Evolutionary conservation across 2,888 invertebrate genomes (phyloP), one percentile per base, ranked within the genome.

Genomic region (Strigamia transsilvanica): DNA sequence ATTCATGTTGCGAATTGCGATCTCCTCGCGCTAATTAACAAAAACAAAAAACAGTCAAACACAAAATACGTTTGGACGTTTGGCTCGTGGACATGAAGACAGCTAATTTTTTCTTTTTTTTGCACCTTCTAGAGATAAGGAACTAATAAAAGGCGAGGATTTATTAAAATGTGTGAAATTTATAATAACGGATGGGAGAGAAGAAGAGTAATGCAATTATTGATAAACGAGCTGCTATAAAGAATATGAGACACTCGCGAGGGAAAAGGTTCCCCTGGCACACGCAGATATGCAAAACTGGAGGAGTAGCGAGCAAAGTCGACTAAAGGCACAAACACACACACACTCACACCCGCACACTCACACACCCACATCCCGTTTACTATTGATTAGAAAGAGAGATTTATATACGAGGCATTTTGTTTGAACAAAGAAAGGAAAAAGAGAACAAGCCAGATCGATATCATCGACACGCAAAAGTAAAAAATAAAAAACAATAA

Each of bases 201-300:
- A 32, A 73, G 32, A 73, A 73, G 73, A 73, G 73, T 73, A 73
- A 73, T 73, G 73, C 73, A 73, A 73, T 73, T 73, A 73, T 73
- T 73, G 73, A 73, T 73, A 73, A 73, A 73, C 73, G 73, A 73
- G 73, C 32, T 73, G 73, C 73, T 73, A 73, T 73, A 73, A 73
- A 73, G 73, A 73, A 73, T 73, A 73, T 32, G 73, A 73, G 73
- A 73, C 73, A 73, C 73, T 73, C 73, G 73, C 38, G 27, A 73
- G 73, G 13, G 27, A 73, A 32, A 73, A 73, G 32, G 23, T 27
- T 73, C 73, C 73, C 73, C 73, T 73, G 73, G 73, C 73, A 73
- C 73, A 73, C 73, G 32, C 73, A 73, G 73, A 73, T 73, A 73
- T 73, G 73, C 73, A 73, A 73, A 73, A 73, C 73, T n/a, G 38